Evolutionary conservation across 2,113 vertebrate species (phyloP).

Genomic region (Chascanopsetta lugubris): DNA sequence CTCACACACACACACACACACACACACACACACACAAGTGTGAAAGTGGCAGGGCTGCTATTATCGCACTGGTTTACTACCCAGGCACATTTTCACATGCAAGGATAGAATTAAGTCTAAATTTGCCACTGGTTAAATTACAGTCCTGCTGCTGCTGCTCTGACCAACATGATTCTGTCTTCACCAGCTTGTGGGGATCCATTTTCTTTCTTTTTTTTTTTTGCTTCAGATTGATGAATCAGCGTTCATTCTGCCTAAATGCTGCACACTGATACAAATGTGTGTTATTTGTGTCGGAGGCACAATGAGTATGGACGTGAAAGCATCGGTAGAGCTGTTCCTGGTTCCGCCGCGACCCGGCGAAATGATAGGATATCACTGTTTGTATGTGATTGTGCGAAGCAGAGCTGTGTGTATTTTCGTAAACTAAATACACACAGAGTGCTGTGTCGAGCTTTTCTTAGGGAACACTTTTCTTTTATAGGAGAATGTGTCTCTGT

Average conservation of each 20-base stretch:
- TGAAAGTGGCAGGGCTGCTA: constrained; percentile 63
- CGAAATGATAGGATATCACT: constrained; percentile 40
- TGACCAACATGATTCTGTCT: constrained; percentile 53
- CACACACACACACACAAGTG: no score
- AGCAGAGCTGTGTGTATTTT: constrained; percentile 1
- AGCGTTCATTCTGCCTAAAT: constrained; percentile 57
- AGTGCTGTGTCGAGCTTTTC: constrained; percentile 10
- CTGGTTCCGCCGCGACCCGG: constrained; percentile 5
- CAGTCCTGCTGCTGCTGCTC: constrained; percentile 56
- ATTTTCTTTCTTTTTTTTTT: constrained; percentile 49
- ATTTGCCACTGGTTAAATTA: constrained; percentile 77
- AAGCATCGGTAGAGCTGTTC: constrained; percentile 5
- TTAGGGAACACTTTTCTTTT: not conserved
- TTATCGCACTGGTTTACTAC: constrained; percentile 61
- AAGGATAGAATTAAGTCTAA: constrained; percentile 78
- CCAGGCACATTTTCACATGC: constrained; percentile 65
- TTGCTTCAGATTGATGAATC: constrained; percentile 47
- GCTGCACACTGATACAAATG: constrained; percentile 53
- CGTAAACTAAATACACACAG: constrained; percentile 21
- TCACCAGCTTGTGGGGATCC: constrained; percentile 53
- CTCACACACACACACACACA: no score
- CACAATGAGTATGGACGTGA: constrained; percentile 23
- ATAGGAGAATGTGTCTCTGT: not conserved
- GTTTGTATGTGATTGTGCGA: constrained; percentile 5
- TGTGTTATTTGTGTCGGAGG: constrained; percentile 44